Evolutionary conservation across 2,113 vertebrate species (phyloP).

Genomic region (Dicentrarchus labrax): DNA sequence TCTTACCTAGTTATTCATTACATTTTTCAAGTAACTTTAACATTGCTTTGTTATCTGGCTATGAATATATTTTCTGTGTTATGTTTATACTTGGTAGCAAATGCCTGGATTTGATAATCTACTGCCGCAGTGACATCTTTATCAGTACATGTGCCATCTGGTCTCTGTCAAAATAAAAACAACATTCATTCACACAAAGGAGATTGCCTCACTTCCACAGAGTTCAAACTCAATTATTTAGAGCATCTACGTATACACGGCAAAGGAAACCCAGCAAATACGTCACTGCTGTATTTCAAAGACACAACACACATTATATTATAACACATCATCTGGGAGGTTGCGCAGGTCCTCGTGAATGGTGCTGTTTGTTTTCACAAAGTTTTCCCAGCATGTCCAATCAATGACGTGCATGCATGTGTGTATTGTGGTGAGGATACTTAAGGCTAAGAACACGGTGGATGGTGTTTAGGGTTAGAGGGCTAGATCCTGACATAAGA

Average conservation of each 20-base stretch:
- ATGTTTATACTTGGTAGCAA: not conserved
- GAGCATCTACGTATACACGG: not conserved
- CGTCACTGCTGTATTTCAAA: not conserved
- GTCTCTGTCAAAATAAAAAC: slow-evolving; percentile 18
- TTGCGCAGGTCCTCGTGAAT: not conserved
- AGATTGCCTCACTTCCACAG: not conserved
- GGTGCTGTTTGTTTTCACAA: not conserved
- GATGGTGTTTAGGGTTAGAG: slow-evolving; percentile 24
- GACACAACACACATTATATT: not conserved
- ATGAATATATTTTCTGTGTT: not conserved
- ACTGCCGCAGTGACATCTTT: not conserved
- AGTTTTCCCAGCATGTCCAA: not conserved
- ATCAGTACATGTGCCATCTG: slow-evolving; percentile 6
- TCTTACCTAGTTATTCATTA: too few relatives aligned
- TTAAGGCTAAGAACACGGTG: slow-evolving; percentile 25
- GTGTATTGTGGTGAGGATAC: slow-evolving; percentile 11
- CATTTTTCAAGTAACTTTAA: not conserved
- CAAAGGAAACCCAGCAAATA: not conserved
- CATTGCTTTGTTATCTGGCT: not conserved
- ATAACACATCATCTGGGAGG: not conserved
- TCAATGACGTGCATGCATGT: not conserved
- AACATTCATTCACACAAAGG: slow-evolving; percentile 7
- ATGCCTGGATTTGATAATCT: not conserved
- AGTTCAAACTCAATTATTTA: slow-evolving; percentile 51
- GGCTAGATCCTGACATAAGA: slow-evolving; percentile 20